Conservation (phyloP, 2,113 vertebrate genomes). For the Acanthisitta chloris region DNA sequence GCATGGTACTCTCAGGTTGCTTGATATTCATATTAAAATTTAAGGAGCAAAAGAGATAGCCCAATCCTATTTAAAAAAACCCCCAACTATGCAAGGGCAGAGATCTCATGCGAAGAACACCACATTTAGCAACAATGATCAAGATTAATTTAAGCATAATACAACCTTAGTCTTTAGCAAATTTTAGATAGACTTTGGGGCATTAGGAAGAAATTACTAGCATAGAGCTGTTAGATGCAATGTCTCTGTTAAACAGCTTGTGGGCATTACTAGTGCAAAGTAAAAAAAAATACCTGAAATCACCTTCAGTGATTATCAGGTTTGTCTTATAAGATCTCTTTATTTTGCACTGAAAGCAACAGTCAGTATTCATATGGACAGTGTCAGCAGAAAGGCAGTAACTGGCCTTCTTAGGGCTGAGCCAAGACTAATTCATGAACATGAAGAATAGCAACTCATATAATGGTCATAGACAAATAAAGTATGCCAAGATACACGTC, state of each 20-base stretch:
- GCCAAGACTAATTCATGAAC: not conserved
- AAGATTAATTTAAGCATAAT: not conserved
- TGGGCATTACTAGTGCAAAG: not conserved
- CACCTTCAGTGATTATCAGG: not conserved
- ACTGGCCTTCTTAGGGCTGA: not conserved
- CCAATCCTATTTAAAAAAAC: not conserved
- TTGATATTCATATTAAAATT: not conserved
- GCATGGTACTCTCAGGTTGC: not conserved
- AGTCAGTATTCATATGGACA: not conserved
- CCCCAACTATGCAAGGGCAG: not conserved
- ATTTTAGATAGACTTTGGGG: not conserved
- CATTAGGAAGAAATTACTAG: not conserved
- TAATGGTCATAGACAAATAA: not conserved
- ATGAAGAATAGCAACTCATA: not conserved
- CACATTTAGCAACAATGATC: not conserved
- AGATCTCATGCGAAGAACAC: not conserved
- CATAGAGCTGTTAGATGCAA: not conserved
- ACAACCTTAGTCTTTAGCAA: not conserved
- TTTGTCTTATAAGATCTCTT: not conserved
- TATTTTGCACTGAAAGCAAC: not conserved
- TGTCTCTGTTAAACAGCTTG: not conserved
- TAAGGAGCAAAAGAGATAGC: not conserved
- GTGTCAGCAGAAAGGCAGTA: not conserved
- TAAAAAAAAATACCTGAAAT: not conserved
- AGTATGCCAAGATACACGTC: not conserved